Evolutionary conservation across 2,113 vertebrate species (phyloP), one percentile per base, ranked within the genome.

Genomic region (Pachyramphus minor): DNA sequence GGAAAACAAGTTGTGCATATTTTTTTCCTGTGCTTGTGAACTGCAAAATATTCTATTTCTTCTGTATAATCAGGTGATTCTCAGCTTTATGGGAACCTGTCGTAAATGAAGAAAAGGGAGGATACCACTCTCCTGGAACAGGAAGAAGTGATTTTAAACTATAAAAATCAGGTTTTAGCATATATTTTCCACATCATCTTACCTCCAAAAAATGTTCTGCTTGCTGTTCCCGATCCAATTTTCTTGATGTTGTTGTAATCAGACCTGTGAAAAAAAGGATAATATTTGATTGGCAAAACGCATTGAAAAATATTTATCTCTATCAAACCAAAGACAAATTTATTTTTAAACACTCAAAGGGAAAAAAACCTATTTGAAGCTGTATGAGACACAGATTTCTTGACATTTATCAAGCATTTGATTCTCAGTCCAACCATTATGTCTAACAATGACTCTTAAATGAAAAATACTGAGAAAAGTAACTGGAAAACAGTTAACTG

Each of bases 131-230:
- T 74, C 11, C 77, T 39, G 45, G 41, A 92, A 72, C 3, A 87
- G 52, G 15, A 91, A 71, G 30, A 81, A 90, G 30, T 64, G 25
- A 63, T 95, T 95, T 90, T 75, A 68, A 88, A 75, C 22, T 45
- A 69, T 23, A 81, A 73, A 77, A 81, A 39, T 31, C 66, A 82
- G 44, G 73, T 89, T 67, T 80, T 89, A 95, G 73, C 25, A 75
- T 63, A 4, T 11, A 90, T 90, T 82, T 84, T 52, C 42, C 82
- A 49, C 52, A 49, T 27, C 72, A 9, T 20, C 97, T 98, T 97
- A 99, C 99, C 99, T 99, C 99, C 55, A 99, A 97, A 93, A 99
- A 98, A 76, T 99, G 99, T 79, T 99, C 99, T 53, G 98, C 98
- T 96, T 99, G 99, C 95, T 99, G 99, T 72, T 99, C 99, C 12